Evolutionary conservation across 2,113 vertebrate species (phyloP).

Genomic region (Neodontobutis hainanensis): DNA sequence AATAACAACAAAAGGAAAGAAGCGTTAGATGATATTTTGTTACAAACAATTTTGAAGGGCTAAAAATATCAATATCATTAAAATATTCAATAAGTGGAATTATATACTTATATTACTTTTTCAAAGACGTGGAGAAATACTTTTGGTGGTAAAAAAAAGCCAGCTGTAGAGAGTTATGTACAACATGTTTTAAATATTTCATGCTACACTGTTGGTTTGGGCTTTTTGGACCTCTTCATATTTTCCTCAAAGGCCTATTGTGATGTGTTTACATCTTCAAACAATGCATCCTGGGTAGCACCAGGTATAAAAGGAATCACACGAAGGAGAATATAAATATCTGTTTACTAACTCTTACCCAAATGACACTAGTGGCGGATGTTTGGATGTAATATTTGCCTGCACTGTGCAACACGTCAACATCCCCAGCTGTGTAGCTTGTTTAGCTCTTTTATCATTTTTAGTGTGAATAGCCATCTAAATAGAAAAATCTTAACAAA

Average conservation of each 20-base stretch:
- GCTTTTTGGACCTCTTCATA: slow-evolving; percentile 29
- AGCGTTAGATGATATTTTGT: background rate
- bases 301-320: slow-evolving; percentile 24
- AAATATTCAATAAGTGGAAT: slow-evolving; percentile 28
- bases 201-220: slow-evolving; percentile 14
- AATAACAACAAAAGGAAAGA: slow-evolving; percentile 1
- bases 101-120: too few species aligned
- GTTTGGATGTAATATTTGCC: slow-evolving; percentile 46
- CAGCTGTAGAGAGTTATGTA: background rate
- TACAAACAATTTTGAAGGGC: background rate
- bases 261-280: slow-evolving; percentile 30
- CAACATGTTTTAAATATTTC: slow-evolving; percentile 50
- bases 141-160: slow-evolving; percentile 15
- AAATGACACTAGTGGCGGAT: slow-evolving; percentile 36
- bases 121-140: background rate
- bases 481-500: slow-evolving; percentile 69
- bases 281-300: slow-evolving; percentile 1
- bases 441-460: slow-evolving; percentile 51
- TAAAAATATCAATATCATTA: slow-evolving; percentile 19
- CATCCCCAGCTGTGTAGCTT: slow-evolving; percentile 9
- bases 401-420: slow-evolving; percentile 26
- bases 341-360: slow-evolving; percentile 24
- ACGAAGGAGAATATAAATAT: slow-evolving; percentile 23
- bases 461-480: slow-evolving; percentile 58
- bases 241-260: slow-evolving; percentile 12